phyloP scores from a whole-genome alignment of 2,888 invertebrate species.

The Rhagonycha fulva region DNA sequence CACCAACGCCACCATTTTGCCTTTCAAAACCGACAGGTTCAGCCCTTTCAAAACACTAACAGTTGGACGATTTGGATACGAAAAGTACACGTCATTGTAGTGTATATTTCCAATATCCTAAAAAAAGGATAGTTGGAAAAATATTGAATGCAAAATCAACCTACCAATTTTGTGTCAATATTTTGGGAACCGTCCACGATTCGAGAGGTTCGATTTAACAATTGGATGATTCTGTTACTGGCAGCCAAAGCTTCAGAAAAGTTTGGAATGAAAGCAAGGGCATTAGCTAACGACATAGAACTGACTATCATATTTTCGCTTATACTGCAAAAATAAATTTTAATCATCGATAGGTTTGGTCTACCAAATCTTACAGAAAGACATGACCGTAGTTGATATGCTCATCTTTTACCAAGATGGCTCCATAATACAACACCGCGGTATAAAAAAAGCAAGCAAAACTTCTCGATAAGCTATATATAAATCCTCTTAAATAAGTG shows the following conservation, averaged over 20 bases:
- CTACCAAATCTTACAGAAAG: too few species aligned
- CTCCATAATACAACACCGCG: constrained; percentile 73
- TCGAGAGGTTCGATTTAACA: constrained; percentile 65
- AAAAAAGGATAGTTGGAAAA: constrained; percentile 6
- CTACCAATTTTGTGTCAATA: not conserved
- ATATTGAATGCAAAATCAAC: constrained; percentile 36
- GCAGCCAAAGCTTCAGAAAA: constrained; percentile 76
- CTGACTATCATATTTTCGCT: constrained; percentile 75
- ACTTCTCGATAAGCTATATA: constrained; percentile 68
- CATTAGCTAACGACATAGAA: constrained; percentile 67
- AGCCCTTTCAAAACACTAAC: constrained; percentile 69
- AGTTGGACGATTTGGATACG: constrained; percentile 77
- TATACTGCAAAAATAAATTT: constrained; percentile 58
- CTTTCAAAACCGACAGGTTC: not conserved
- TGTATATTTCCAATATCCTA: constrained; percentile 67
- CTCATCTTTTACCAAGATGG: constrained; percentile 62
- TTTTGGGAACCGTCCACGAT: constrained; percentile 47
- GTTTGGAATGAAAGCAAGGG: constrained; percentile 47
- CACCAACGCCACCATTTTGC: not conserved
- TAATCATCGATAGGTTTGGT: too few species aligned
- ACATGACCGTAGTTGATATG: constrained; percentile 26
- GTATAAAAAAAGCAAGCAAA: constrained; percentile 76
- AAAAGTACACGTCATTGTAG: constrained; percentile 70
- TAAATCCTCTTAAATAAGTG: constrained; percentile 69
- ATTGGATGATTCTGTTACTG: constrained; percentile 67